Evolutionary conservation across 2,113 vertebrate genomes (phyloP).

Genomic region (Vombatus ursinus): DNA sequence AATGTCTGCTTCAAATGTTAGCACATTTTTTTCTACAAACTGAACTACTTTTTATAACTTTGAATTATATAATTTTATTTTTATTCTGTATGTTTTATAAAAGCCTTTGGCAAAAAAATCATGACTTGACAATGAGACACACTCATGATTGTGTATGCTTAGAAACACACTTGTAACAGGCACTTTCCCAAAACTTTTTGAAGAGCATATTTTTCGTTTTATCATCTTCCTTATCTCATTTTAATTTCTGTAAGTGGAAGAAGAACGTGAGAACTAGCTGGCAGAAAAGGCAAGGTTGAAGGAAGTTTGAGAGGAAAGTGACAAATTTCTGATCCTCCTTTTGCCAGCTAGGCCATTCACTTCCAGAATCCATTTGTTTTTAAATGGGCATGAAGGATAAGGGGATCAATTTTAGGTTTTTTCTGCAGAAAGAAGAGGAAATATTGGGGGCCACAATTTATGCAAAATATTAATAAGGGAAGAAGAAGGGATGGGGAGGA

Average conservation of each 20-base stretch:
- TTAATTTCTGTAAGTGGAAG: neutral
- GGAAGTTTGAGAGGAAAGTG: neutral
- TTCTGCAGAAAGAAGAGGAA: neutral
- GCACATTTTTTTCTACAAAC: neutral
- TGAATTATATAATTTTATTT: neutral
- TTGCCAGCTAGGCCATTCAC: neutral
- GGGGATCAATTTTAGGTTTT: neutral
- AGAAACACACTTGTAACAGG: neutral
- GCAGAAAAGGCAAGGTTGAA: neutral
- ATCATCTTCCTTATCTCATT: neutral
- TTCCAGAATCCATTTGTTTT: neutral
- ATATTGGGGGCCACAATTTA: neutral
- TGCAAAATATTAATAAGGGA: neutral
- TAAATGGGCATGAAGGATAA: neutral
- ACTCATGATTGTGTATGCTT: neutral
- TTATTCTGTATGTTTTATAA: neutral
- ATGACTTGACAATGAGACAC: neutral
- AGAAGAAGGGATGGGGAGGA: neutral
- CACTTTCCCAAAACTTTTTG: neutral
- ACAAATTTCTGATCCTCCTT: neutral
- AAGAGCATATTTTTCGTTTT: neutral
- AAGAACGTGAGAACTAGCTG: neutral
- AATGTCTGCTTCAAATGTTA: neutral
- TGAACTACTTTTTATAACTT: neutral
- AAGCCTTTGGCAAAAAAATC: neutral